Evolutionary conservation across 2,888 invertebrate species (phyloP), one percentile per base, ranked within the genome.

Genomic region (Dicranocentrus wangi): DNA sequence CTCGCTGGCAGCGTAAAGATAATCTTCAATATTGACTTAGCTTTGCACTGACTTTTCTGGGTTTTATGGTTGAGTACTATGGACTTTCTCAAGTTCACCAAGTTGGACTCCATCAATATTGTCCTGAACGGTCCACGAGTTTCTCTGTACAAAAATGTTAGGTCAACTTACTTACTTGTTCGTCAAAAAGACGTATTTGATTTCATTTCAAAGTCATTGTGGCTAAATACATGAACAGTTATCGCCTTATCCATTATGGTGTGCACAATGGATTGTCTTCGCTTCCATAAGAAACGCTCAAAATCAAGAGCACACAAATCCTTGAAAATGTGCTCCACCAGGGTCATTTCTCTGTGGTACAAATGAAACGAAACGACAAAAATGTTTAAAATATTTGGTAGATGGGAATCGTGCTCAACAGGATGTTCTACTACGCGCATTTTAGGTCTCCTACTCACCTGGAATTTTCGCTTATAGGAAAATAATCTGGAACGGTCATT

Each of bases 201-300:
- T 2, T 61, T 28, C n/a, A 23, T 19, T 51, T n/a, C 25, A 61
- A 7, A n/a, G 53, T 5, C 17, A 47, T 15, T 15, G 21, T 47
- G 3, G 7, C 55, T 32, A 17, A 28, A 53, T 81, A 85, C 85
- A 66, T 76, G 82, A 1, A 75, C 61, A n/a, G 69, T 43, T 1
- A 81, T 72, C 3, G 81, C 85, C 21, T 69, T 69, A 28, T 85
- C 85, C 61, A 85, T 51, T 7, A 84, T 72, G 7, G 77, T 73
- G 28, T 79, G 77, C 21, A 82, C 21, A 0, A 85, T 58, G 10
- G 69, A 66, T 27, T 75, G 43, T 42, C 85, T 55, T 13, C 85
- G 66, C n/a, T 65, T 75, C 84, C 82, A 86, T 17, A 84, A 43
- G 55, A 85, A 86, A 15, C 85, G 71, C 25, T 86, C 82, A 65